A percentile compares a stretch with the other conserved stretches of the same genome.
Evolutionary conservation across 2,113 vertebrate genomes (phyloP).

Genomic region (Gracilinanus agilis): DNA sequence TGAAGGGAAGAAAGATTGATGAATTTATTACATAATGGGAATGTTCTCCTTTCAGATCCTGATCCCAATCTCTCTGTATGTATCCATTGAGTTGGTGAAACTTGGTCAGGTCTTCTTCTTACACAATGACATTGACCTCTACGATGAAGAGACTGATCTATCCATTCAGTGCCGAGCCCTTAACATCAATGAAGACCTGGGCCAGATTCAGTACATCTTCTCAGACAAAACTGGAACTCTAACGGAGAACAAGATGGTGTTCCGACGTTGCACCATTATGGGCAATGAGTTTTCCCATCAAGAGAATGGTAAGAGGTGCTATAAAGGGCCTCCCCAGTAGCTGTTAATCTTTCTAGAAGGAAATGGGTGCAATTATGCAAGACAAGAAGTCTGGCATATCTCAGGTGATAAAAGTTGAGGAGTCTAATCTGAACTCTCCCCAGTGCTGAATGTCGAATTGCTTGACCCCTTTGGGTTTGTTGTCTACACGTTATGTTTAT

Average conservation of each 20-base stretch:
- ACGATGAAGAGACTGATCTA: constrained; percentile 83
- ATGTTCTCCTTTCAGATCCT: constrained; percentile 83
- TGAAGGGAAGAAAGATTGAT: background rate
- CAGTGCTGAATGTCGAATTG: background rate
- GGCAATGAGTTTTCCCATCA: constrained; percentile 88
- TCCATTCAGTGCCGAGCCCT: constrained; percentile 87
- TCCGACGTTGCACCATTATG: constrained; percentile 86
- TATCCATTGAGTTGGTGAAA: constrained; percentile 89
- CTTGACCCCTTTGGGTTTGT: background rate
- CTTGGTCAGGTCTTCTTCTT: constrained; percentile 87
- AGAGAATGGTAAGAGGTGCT: constrained; percentile 84
- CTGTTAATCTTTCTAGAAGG: background rate
- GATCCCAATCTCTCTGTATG: constrained; percentile 89
- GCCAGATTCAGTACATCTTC: constrained; percentile 89
- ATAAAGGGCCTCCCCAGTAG: background rate
- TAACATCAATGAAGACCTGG: constrained; percentile 89
- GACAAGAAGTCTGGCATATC: background rate
- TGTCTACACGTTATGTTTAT: background rate
- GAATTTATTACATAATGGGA: background rate
- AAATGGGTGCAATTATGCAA: background rate
- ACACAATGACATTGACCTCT: constrained; percentile 87
- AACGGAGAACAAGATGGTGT: constrained; percentile 91
- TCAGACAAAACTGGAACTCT: constrained; percentile 91
- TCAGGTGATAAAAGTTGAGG: background rate
- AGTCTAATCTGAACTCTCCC: background rate